Evolutionary conservation across 37 sponge, comb jelly and placozoan species (phyloP).

Genomic region (Dysidea cf. avara): DNA sequence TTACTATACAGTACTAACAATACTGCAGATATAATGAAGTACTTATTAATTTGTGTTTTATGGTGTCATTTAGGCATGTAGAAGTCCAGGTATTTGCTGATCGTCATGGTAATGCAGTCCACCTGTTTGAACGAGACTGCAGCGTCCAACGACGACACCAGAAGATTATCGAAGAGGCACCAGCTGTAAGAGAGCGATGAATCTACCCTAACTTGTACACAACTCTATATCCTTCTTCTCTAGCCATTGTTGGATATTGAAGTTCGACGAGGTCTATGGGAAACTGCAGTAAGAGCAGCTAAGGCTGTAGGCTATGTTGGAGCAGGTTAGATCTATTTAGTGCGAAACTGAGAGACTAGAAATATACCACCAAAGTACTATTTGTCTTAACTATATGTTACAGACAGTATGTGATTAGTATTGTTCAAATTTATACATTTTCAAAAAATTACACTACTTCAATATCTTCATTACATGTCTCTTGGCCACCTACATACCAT

Average conservation of each 20-base stretch:
- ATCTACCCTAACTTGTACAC: neutral
- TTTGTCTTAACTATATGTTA: no score
- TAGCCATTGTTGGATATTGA: conserved; percentile 58
- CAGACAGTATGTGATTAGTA: no score
- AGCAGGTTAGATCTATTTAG: conserved; percentile 84
- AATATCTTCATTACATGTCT: no score
- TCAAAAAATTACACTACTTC: no score
- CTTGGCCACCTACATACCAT: no score
- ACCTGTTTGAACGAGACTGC: conserved; percentile 94
- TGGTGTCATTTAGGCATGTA: conserved; percentile 84
- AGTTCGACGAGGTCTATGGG: conserved; percentile 61
- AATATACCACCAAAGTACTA: no score
- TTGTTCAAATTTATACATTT: no score
- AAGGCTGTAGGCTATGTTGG: conserved; percentile 93
- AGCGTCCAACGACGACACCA: conserved; percentile 95
- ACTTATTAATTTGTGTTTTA: no score
- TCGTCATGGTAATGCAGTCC: conserved; percentile 83
- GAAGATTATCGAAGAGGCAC: conserved; percentile 98
- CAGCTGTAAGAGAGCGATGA: conserved; percentile 59
- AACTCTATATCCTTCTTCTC: neutral
- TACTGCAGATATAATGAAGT: no score
- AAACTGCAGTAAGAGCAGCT: conserved; percentile 92
- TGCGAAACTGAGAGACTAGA: no score
- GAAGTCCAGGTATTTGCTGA: conserved; percentile 97
- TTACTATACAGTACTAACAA: no score